phyloP scores from a whole-genome alignment of 2,797 vertebrate species.

The Clarias platycephalus region DNA sequence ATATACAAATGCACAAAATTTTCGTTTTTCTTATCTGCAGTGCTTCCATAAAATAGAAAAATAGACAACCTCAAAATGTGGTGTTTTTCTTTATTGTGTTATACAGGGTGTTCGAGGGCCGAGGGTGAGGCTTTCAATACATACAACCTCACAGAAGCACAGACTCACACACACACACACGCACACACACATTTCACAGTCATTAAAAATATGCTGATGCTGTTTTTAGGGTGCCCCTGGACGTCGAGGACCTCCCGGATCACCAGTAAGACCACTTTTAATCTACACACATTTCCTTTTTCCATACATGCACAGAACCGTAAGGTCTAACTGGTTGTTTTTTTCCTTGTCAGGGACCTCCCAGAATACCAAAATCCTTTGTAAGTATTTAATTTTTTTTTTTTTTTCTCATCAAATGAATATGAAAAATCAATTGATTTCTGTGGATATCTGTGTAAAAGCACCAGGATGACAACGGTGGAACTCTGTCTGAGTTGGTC shows the following conservation, averaged over 20 bases:
- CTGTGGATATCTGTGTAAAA: constrained; percentile 8
- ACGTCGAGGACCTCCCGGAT: constrained; percentile 87
- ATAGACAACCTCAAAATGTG: not conserved
- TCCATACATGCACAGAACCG: not conserved
- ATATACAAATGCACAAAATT: not conserved
- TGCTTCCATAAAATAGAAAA: not conserved
- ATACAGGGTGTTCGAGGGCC: constrained; percentile 89
- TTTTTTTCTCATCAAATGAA: not conserved
- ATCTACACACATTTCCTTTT: not conserved
- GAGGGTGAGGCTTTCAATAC: constrained; percentile 74
- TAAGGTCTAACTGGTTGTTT: constrained; percentile 19
- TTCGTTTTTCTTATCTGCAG: not conserved
- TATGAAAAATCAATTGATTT: not conserved
- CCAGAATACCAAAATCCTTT: constrained; percentile 74
- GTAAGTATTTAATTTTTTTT: constrained; percentile 78
- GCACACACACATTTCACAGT: constrained; percentile 5
- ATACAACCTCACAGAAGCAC: not conserved
- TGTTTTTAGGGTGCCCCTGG: constrained; percentile 85
- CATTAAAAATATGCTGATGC: not conserved
- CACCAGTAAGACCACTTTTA: constrained; percentile 77
- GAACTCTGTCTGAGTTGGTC: constrained; percentile 73
- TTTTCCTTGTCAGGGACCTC: constrained; percentile 75
- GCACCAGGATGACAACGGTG: constrained; percentile 80
- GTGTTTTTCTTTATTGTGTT: constrained; percentile 39
- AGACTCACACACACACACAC: not conserved